These are phyloP conservation scores for Thymelicus lineola DNA, from an alignment of 2,888 invertebrate genomes.

Conservation along the genomic window DNA sequence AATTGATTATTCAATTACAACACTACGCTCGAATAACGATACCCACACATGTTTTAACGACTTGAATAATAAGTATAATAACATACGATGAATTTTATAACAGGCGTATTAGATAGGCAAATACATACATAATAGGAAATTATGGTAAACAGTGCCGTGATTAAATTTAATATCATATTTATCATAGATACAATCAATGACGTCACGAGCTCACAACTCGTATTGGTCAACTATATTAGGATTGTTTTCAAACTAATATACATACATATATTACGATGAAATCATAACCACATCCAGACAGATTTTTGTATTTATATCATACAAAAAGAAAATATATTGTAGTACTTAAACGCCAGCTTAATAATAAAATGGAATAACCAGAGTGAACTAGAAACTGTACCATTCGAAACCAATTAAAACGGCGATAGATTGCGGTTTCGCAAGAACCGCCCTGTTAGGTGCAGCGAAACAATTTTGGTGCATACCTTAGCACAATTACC, in stretches of 20 bases:
- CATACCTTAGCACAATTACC: slow-evolving; percentile 55
- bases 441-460: slow-evolving; percentile 48
- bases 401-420: slow-evolving; percentile 64
- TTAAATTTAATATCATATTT: background rate
- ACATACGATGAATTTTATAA: slow-evolving; percentile 8
- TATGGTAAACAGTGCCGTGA: background rate
- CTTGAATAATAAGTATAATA: slow-evolving; percentile 1
- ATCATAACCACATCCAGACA: too few species aligned
- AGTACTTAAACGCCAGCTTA: background rate
- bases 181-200: background rate
- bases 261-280: too few species aligned
- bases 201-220: background rate
- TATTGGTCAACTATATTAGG: too few species aligned
- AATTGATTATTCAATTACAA: slow-evolving; percentile 29
- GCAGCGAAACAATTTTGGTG: slow-evolving; percentile 49
- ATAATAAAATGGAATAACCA: slow-evolving; percentile 35
- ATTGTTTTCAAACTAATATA: too few species aligned
- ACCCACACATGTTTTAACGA: slow-evolving; percentile 10
- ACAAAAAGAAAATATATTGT: too few species aligned
- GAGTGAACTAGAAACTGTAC: slow-evolving; percentile 33
- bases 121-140: background rate
- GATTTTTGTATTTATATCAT: too few species aligned
- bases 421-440: slow-evolving; percentile 54
- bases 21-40: slow-evolving; percentile 5
- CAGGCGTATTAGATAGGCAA: background rate